Conservation (phyloP, 2,888 invertebrate genomes). For the Drosophila percnosoma region DNA sequence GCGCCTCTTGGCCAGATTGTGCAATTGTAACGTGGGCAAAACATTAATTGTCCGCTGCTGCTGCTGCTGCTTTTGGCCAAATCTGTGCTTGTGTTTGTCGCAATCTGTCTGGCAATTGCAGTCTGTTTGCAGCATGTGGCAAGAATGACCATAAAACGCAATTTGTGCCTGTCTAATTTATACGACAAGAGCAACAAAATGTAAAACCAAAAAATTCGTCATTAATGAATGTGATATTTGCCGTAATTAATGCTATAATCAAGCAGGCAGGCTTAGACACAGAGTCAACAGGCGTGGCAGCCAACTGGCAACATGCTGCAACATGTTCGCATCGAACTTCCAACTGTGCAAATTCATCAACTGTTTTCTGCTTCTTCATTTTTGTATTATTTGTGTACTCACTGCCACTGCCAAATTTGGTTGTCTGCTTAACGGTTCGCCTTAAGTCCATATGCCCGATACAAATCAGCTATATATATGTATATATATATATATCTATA, state of each 20-base stretch:
- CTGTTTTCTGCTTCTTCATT: not conserved
- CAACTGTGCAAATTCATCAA: constrained; percentile 31
- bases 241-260: constrained; percentile 46
- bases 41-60: constrained; percentile 44
- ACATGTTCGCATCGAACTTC: constrained; percentile 33
- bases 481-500: constrained; percentile 15
- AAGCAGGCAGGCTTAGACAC: constrained; percentile 3
- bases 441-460: constrained; percentile 39
- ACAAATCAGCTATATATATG: constrained; percentile 41
- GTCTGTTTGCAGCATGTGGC: constrained; percentile 56
- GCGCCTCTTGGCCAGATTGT: constrained; percentile 24
- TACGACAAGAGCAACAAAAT: constrained; percentile 28
- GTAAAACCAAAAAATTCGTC: constrained; percentile 1
- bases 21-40: constrained; percentile 26
- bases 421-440: constrained; percentile 61
- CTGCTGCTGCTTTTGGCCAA: constrained; percentile 33
- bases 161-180: constrained; percentile 68
- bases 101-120: constrained; percentile 51
- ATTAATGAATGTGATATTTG: constrained; percentile 57
- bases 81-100: constrained; percentile 48
- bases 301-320: constrained; percentile 11
- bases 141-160: constrained; percentile 72
- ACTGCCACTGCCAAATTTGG: constrained; percentile 41
- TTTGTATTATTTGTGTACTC: not conserved
- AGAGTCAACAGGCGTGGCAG: constrained; percentile 44